A percentile compares a stretch with the other conserved stretches of the same genome.
Evolutionary conservation across 2,113 vertebrate genomes (phyloP).

Genomic region (Philantomba maxwellii): DNA sequence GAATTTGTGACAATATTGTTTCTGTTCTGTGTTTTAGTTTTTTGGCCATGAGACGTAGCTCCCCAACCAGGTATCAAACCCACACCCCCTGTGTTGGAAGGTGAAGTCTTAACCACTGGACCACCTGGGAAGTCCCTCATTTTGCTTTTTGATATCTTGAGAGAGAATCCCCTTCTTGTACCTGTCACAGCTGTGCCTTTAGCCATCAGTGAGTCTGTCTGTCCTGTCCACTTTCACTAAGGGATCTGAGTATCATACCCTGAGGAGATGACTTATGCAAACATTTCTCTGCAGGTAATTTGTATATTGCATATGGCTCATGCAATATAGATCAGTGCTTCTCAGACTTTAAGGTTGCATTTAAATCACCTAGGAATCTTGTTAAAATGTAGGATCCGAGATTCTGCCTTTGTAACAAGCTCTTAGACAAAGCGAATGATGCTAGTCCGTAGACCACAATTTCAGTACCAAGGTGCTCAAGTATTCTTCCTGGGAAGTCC

Average conservation of each 20-base stretch:
- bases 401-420: neutral
- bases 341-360: neutral
- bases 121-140: neutral
- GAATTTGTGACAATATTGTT: neutral
- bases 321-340: neutral
- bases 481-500: neutral
- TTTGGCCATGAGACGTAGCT: neutral
- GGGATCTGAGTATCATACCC: no score
- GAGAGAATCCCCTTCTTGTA: neutral
- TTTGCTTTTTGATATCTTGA: neutral
- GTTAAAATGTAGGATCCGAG: neutral
- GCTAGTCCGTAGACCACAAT: neutral
- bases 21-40: neutral
- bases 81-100: neutral
- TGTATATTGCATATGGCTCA: neutral
- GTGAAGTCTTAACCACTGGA: neutral
- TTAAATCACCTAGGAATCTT: neutral
- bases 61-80: neutral
- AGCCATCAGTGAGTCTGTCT: neutral
- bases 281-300: neutral
- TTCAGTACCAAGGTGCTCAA: neutral
- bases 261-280: neutral
- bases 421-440: neutral
- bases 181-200: neutral
- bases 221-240: neutral